These are phyloP conservation scores for Gymnoscopelus braueri DNA, from an alignment of 2,797 vertebrate species.

Conservation along the genomic window DNA sequence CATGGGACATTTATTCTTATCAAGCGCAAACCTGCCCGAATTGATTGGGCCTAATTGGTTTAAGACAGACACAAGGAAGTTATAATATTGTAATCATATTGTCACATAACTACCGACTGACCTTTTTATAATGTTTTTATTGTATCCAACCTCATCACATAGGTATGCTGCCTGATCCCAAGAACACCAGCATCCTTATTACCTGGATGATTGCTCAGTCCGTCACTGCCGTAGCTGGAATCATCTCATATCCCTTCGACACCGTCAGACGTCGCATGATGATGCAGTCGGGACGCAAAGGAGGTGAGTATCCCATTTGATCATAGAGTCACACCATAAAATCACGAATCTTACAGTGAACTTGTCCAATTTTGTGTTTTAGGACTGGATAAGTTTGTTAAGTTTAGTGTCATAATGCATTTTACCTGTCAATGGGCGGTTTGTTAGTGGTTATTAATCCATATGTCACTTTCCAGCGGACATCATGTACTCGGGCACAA, in stretches of 20 bases:
- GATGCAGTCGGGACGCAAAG: slow-evolving; percentile 99
- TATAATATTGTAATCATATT: not conserved
- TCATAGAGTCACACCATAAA: not conserved
- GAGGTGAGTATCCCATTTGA: slow-evolving; percentile 83
- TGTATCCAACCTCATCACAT: slow-evolving; percentile 9
- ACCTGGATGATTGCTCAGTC: slow-evolving; percentile 99
- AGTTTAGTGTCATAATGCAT: slow-evolving; percentile 1
- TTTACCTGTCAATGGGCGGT: not conserved
- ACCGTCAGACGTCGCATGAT: slow-evolving; percentile 99
- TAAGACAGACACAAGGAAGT: not conserved
- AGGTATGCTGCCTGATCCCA: slow-evolving; percentile 99
- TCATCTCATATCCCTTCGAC: slow-evolving; percentile 97
- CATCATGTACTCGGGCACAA: slow-evolving; percentile 98
- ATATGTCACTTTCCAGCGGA: slow-evolving; percentile 84
- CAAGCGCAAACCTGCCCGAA: not conserved
- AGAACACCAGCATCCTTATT: slow-evolving; percentile 95
- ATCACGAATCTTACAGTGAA: not conserved
- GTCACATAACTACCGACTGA: accelerated
- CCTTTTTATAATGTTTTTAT: not conserved
- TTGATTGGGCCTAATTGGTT: not conserved
- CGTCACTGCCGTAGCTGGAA: slow-evolving; percentile 92
- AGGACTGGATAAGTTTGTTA: not conserved
- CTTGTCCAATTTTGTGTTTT: not conserved
- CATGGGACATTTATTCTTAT: slow-evolving; percentile 4
- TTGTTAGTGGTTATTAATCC: not conserved